Base-by-base conservation (phyloP, 2,113 vertebrate genomes). In the Cyrtonyx montezumae region DNA sequence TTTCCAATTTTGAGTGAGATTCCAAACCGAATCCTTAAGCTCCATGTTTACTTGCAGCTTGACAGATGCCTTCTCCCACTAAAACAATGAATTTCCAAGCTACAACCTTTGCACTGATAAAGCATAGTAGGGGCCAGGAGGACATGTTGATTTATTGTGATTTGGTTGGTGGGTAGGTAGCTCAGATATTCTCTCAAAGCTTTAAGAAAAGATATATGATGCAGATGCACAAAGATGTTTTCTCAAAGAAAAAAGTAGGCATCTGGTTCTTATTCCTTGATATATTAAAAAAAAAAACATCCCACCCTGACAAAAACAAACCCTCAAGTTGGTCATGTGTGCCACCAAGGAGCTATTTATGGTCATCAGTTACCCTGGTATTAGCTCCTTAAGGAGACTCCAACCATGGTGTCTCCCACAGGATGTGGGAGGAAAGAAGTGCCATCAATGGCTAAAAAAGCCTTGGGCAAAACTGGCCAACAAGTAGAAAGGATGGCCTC, bases 201-300 rank as follows among this genome's bases (percentile, higher is more conserved):
- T 89, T 87, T 12, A 16, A 45, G 36, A 40, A 69, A 92, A 87
- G 79, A 95, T 94, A 94, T 91, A 94, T 75, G 76, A 94, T 42
- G 48, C 69, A 90, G 76, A 94, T 42, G 48, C 69, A 88, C 9
- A 48, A 84, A 84, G 53, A 58, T 36, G 58, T 21, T 65, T 90
- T 73, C 40, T 79, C 56, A 7, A 40, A 36, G 34, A 14, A 21
- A 49, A 43, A 40, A 45, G 40, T n/a, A 12, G 7, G 37, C 55
- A 58, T n/a, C 55, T 58, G 32, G 32, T 58, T 11, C 32, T 58
- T 20, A 58, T 58, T 58, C 32, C 28, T 20, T 53, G 51, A 19
- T 55, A 55, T 11, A 19, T 15, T n/a, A 11, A 37, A 63, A 63
- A 11, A 17, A 12, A n/a, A 28, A 13, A 16, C 53, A 56, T 30